These are phyloP conservation scores for Calliscelio sp. DNA, from an alignment of 2,888 invertebrate genomes.

Conservation along the genomic window DNA sequence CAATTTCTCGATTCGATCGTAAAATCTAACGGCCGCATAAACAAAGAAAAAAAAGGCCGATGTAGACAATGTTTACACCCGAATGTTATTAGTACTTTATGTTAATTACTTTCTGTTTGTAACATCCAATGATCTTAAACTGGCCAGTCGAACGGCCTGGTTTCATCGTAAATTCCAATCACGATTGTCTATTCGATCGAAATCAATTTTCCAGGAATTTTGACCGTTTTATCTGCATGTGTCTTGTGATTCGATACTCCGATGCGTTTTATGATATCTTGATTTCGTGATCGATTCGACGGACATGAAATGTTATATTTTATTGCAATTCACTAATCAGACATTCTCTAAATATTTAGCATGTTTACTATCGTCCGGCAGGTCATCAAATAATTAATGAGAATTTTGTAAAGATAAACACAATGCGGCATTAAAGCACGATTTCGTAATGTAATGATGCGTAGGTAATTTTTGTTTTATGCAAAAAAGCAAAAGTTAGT, in stretches of 20 bases:
- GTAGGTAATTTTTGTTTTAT: slow-evolving; percentile 66
- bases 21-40: slow-evolving; percentile 85
- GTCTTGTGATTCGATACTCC: slow-evolving; percentile 43
- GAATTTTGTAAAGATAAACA: slow-evolving; percentile 19
- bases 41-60: slow-evolving; percentile 82
- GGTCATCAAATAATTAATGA: slow-evolving; percentile 29
- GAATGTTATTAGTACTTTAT: slow-evolving; percentile 85
- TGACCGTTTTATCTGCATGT: slow-evolving; percentile 47
- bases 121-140: slow-evolving; percentile 83
- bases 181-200: slow-evolving; percentile 82
- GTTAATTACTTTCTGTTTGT: slow-evolving; percentile 84
- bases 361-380: slow-evolving; percentile 2
- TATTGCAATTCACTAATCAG: slow-evolving; percentile 1
- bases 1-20: slow-evolving; percentile 85
- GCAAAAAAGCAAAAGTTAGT: slow-evolving; percentile 64
- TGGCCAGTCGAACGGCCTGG: slow-evolving; percentile 81
- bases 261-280: slow-evolving; percentile 35
- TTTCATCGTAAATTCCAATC: slow-evolving; percentile 83
- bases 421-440: slow-evolving; percentile 15
- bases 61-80: slow-evolving; percentile 82
- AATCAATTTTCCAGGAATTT: slow-evolving; percentile 79
- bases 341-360: not conserved
- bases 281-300: slow-evolving; percentile 29
- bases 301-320: slow-evolving; percentile 21
- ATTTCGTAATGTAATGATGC: slow-evolving; percentile 58